phyloP scores from a whole-genome alignment of 2,113 vertebrate species.

The Baryphthengus martii region DNA sequence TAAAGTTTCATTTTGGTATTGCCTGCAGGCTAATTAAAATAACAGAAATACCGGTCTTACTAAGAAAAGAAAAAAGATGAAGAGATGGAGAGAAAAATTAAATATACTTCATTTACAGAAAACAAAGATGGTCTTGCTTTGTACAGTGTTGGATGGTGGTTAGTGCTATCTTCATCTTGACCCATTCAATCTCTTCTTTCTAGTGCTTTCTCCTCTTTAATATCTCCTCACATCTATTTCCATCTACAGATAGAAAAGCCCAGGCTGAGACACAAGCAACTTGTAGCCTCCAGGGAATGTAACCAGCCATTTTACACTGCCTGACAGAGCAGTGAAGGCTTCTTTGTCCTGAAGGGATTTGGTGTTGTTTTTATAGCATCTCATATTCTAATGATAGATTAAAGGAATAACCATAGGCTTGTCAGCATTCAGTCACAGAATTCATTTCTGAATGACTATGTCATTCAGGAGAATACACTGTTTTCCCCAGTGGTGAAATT shows the following conservation, averaged over 20 bases:
- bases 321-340: not conserved
- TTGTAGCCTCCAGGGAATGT: not conserved
- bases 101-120: not conserved
- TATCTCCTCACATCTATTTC: not conserved
- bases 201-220: not conserved
- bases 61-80: not conserved
- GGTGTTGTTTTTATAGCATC: not conserved
- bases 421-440: rapidly evolving
- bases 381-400: not conserved
- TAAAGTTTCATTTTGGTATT: not conserved
- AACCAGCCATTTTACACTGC: not conserved
- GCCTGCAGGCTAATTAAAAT: not conserved
- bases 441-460: not conserved
- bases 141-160: not conserved
- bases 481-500: not conserved
- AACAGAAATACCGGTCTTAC: not conserved
- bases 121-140: constrained; percentile 33
- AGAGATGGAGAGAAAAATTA: not conserved
- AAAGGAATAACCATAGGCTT: not conserved
- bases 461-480: not conserved
- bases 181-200: not conserved
- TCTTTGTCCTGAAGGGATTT: not conserved
- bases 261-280: not conserved
- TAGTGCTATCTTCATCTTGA: not conserved
- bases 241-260: not conserved